Evolutionary conservation across 2,113 vertebrate genomes (phyloP), one percentile per base, ranked within the genome.

Genomic region (Sylvietta virens): DNA sequence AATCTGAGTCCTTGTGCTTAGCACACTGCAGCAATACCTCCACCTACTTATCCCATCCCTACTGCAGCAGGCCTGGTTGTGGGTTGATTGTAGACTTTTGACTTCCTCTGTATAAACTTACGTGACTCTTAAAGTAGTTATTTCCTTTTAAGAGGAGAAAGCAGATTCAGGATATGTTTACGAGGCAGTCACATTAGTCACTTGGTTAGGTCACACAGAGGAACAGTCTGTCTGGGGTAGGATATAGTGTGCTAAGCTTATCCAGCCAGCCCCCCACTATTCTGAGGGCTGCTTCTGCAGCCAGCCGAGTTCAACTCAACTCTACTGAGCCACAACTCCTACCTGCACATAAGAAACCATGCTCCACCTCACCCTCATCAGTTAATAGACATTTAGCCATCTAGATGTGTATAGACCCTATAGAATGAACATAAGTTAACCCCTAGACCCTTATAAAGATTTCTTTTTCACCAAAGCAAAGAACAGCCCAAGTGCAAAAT

Each of bases 261-360:
- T 16, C 37, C 58, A 78, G 60, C 10, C 47, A 58, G 16, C 13
- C 30, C 45, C 1, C 0, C 8, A 2, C 39, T 71, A 2, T 47
- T 89, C 64, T 54, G 47, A 33, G 37, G 14, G 23, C 39, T 81
- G 42, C 45, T 86, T 71, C 64, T 95, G 86, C 76, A 67, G 44
- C 62, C 66, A 51, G 37, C 69, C 39, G 35, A 73, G 33, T 22
- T 84, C 42, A 85, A 3, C 4, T 84, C 42, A 85, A 3, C 4
- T 1, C n/a, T 65, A 47, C 35, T 39, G 66, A 39, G 50, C 24
- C 28, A 73, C 7, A 5, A 3, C 70, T 70, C 39, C 50, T 84
- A 17, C 22, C 47, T 3, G 1, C 6, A 26, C 0, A 0, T 18
- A 35, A 50, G 39, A 39, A 30, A 58, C 31, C 8, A 6, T 3